These are phyloP conservation scores for Syrmaticus mikado DNA, from an alignment of 2,113 vertebrate species.

Conservation along the genomic window DNA sequence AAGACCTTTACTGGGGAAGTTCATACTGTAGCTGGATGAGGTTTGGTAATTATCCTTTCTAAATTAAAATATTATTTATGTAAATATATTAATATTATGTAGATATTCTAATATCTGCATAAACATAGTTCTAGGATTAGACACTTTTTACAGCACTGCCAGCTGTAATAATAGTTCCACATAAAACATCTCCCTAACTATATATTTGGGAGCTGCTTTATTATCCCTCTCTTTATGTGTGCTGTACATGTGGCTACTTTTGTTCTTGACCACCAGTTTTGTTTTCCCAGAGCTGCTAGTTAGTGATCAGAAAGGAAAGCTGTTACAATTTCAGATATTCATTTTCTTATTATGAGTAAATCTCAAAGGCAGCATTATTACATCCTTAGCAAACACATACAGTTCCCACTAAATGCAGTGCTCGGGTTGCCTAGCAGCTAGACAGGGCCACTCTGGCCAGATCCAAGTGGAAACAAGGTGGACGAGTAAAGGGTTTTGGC, in stretches of 20 bases:
- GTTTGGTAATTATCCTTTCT: background rate
- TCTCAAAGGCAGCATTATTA: slow-evolving; percentile 23
- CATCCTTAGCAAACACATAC: background rate
- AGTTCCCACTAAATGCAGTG: slow-evolving; percentile 16
- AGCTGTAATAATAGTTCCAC: background rate
- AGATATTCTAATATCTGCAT: background rate
- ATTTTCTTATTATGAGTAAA: background rate
- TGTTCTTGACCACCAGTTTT: background rate
- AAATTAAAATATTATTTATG: background rate
- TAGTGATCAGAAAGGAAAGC: slow-evolving; percentile 32
- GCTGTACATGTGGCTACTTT: background rate
- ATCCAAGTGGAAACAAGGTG: slow-evolving; percentile 18
- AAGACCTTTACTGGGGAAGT: background rate
- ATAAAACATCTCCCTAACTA: background rate
- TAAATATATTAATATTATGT: background rate
- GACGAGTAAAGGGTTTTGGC: slow-evolving; percentile 34
- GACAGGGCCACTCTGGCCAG: slow-evolving; percentile 27
- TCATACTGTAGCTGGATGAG: background rate
- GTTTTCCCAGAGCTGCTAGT: slow-evolving; percentile 23
- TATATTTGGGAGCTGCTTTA: background rate
- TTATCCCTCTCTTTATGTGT: background rate
- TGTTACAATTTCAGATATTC: slow-evolving; percentile 3
- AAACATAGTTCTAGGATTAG: background rate
- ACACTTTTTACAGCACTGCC: background rate
- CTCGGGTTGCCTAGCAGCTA: slow-evolving; percentile 73